Evolutionary conservation across 2,797 vertebrate species (phyloP), one percentile per base, ranked within the genome.

Genomic region (Acestrorhynchus altus): DNA sequence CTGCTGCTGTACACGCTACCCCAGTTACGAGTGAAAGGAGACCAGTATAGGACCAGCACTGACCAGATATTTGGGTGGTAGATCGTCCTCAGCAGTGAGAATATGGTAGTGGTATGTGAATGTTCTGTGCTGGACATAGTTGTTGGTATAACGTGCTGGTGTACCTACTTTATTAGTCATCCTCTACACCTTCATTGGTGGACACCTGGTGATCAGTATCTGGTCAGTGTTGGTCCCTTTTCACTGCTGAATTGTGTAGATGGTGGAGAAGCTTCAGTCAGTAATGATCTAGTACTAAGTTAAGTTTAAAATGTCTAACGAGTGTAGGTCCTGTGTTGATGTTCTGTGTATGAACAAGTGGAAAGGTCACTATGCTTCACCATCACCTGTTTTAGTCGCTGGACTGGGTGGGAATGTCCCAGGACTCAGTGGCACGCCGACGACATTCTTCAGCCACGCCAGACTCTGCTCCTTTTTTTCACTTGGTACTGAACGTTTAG

Each of bases 381-480:
- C 69, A 72, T 83, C 74, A 85, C 40, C 86, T 74, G 68, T 20
- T 64, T 65, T 49, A 49, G 1, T 39, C 24, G 12, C 31, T 20
- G 60, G 65, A 4, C 24, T 66, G 20, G 67, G 65, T 15, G 49
- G 12, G 51, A 75, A 60, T 42, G 31, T 71, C 42, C 54, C 79
- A 20, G 72, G 69, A 24, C 72, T 68, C 5, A 65, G 2, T n/a
- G 18, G n/a, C 10, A n/a, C 31, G 1, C 31, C 18, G 1, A 75
- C 57, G 44, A 61, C 40, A 31, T 81, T 68, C 10, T 0, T 31
- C 18, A 72, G 72, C 49, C 66, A 72, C 42, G 49, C 22, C 12
- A 78, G 40, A 82, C 59, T 85, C 80, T 74, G 28, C 80, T 42
- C 16, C 61, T 35, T 80, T 67, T 0, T 66, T 39, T 72, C 59